phyloP scores from a whole-genome alignment of 2,113 vertebrate species.

The Forbesichthys agassizii region DNA sequence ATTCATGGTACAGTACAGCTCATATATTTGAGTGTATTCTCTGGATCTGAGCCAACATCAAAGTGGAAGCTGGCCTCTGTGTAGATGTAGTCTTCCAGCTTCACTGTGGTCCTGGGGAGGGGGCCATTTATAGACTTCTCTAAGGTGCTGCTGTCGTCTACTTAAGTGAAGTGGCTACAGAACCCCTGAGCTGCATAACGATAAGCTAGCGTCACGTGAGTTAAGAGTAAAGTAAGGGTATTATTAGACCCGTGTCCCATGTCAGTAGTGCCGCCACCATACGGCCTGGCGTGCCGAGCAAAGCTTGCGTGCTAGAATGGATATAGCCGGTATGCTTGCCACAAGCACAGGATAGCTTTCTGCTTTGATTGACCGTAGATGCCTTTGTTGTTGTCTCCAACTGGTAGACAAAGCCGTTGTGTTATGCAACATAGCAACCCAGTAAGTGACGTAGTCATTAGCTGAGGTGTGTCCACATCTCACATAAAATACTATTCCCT shows the following conservation, averaged over 20 bases:
- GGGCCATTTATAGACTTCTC: conserved; percentile 7
- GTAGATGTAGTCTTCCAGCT: neutral
- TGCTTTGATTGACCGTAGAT: neutral
- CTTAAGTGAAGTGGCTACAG: conserved; percentile 10
- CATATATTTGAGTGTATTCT: neutral
- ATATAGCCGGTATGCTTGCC: conserved; percentile 28
- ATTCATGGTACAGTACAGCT: neutral
- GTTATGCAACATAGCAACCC: conserved; percentile 22
- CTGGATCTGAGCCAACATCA: neutral
- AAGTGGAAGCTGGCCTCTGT: neutral
- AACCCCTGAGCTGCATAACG: conserved; percentile 18
- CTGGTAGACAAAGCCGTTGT: neutral
- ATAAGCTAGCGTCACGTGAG: conserved; percentile 51
- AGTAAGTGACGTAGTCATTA: neutral
- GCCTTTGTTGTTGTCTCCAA: neutral
- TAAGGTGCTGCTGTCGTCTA: neutral
- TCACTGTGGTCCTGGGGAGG: neutral
- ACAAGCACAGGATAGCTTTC: conserved; percentile 7
- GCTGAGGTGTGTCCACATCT: conserved; percentile 2
- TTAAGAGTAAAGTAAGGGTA: conserved; percentile 49
- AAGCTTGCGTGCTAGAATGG: conserved; percentile 23
- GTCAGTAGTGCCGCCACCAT: conserved; percentile 33
- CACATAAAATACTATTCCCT: neutral
- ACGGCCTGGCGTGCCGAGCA: conserved; percentile 20
- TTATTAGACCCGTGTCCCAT: conserved; percentile 49